Evolutionary conservation across 2,888 invertebrate genomes (phyloP).

Genomic region (Lobophora halterata): DNA sequence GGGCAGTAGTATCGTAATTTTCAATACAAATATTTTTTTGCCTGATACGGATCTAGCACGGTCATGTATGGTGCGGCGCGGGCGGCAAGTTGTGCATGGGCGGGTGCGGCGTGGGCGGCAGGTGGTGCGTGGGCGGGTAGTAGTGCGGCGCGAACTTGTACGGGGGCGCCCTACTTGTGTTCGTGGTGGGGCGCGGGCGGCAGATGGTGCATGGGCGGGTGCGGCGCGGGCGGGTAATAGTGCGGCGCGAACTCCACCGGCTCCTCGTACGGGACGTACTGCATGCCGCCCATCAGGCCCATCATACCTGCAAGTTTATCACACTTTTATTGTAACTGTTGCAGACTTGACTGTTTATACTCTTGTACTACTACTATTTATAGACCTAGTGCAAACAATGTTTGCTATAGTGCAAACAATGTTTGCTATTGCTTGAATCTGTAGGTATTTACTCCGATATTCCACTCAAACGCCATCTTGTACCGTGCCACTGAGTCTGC

Average conservation of each 20-base stretch:
- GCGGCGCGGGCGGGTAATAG: conserved; percentile 42
- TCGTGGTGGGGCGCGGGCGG: conserved; percentile 35
- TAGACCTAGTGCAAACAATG: too few species aligned
- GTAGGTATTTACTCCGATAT: too few species aligned
- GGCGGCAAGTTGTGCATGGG: conserved; percentile 30
- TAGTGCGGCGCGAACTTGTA: conserved; percentile 58
- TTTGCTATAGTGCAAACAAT: too few species aligned
- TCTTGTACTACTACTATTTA: too few species aligned
- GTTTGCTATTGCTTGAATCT: too few species aligned
- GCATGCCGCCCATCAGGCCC: conserved; percentile 71
- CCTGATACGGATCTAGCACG: too few species aligned
- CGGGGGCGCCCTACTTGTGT: conserved; percentile 57
- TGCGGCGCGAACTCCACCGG: conserved; percentile 57
- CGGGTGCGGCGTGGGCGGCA: too few species aligned
- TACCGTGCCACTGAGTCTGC: too few species aligned
- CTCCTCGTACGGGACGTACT: conserved; percentile 65
- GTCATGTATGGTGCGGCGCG: background rate
- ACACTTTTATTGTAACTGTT: background rate
- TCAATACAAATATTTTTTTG: too few species aligned
- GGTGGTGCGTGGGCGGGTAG: conserved; percentile 40
- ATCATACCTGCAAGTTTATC: conserved; percentile 54
- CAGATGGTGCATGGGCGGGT: conserved; percentile 29
- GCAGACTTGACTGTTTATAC: too few species aligned
- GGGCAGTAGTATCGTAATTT: too few species aligned
- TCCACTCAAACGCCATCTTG: too few species aligned